Conservation (phyloP, 2,113 vertebrate species). For the Phalacrocorax carbo region DNA sequence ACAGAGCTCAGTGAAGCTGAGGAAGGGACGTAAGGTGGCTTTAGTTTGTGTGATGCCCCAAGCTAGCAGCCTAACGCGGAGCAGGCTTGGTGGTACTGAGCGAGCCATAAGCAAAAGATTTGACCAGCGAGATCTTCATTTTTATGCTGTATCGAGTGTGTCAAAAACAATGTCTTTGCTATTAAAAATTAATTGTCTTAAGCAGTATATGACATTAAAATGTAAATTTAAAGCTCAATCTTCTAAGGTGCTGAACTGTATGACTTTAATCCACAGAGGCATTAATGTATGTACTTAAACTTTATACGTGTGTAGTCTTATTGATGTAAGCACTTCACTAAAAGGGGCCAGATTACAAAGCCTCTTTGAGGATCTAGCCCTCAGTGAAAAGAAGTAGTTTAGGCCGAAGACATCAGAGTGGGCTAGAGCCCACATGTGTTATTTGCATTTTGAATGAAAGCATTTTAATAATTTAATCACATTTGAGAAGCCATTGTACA, state of each 20-base stretch:
- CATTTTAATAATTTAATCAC: slow-evolving; percentile 53
- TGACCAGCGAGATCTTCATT: neutral
- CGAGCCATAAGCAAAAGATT: neutral
- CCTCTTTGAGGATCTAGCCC: slow-evolving; percentile 33
- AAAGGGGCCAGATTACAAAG: slow-evolving; percentile 36
- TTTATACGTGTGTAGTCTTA: neutral
- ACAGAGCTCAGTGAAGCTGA: accelerated
- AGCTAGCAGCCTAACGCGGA: neutral
- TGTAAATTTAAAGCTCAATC: neutral
- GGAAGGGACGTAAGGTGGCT: neutral
- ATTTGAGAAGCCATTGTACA: slow-evolving; percentile 40
- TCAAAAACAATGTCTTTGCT: neutral
- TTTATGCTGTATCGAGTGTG: neutral
- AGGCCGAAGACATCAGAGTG: slow-evolving; percentile 13
- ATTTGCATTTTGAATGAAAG: slow-evolving; percentile 51
- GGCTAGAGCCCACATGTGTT: neutral
- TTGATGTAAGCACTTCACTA: neutral
- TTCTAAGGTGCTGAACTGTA: neutral
- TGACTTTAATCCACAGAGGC: neutral
- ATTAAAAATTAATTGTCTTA: slow-evolving; percentile 35
- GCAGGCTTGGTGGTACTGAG: no score
- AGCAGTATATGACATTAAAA: neutral
- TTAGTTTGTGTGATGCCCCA: neutral
- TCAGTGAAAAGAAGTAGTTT: neutral
- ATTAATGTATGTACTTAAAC: neutral